Evolutionary conservation across 2,797 vertebrate species (phyloP), one percentile per base, ranked within the genome.

Genomic region (Manis javanica): DNA sequence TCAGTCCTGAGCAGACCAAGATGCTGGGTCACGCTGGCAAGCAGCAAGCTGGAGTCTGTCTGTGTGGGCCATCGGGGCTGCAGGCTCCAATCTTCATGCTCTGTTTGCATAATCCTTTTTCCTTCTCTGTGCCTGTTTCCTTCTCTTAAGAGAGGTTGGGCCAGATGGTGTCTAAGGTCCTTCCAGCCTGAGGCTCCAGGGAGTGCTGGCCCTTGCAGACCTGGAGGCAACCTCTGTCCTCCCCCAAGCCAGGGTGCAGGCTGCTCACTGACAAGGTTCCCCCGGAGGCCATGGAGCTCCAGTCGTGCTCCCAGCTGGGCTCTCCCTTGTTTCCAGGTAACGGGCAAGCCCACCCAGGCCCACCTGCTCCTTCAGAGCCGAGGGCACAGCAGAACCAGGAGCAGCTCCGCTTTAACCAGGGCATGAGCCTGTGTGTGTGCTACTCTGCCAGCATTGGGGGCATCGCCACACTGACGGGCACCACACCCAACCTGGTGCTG

Each of bases 391-490:
- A 64, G 0, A 59, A 71, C 1, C 3, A 81, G 2, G 98, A 98
- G 51, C 99, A 99, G 37, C n/a, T 64, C 1, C 96, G 78, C 9
- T 84, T 99, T 61, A 98, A 96, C 97, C 99, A 99, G 98, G 99
- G 99, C 57, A 99, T 99, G 99, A 99, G 98, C 96, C 98, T 99
- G 59, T 98, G 98, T 0, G 99, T 99, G 92, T 99, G 99, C 92
- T 99, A 99, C 91, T 98, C 99, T 0, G 98, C 99, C 96, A 99
- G 99, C 98, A 99, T 99, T 0, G 99, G 99, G 37, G 99, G 99
- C 66, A 99, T 99, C 0, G 99, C 99, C 86, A 99, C 99, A 0
- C 98, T 99, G 93, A 99, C 99, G 0, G 99, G 99, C 74, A 99
- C 99, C 5, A 98, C 99, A 0, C 99, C 99, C 39, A 99, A 99